Conservation (phyloP, 2,113 vertebrate genomes). For the Motacilla alba region DNA sequence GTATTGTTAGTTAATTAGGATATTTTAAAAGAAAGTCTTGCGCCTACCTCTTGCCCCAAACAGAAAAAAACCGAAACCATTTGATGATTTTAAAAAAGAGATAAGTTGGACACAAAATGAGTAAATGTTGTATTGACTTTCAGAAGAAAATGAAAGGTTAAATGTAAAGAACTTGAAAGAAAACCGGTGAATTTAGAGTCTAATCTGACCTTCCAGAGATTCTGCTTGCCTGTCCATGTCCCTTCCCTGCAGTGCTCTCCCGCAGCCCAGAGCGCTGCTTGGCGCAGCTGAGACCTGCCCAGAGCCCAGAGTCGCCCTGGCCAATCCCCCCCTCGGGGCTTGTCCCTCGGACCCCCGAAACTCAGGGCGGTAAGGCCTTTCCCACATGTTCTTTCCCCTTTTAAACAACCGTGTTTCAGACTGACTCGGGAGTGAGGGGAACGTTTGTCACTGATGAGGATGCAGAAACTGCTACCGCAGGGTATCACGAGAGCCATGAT, state of each 20-base stretch:
- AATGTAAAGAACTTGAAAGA: background rate
- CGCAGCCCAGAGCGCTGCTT: background rate
- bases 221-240: background rate
- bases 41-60: background rate
- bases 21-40: background rate
- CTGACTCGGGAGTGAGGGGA: background rate
- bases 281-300: background rate
- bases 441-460: background rate
- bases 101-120: background rate
- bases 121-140: background rate
- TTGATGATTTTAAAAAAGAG: background rate
- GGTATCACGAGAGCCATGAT: accelerated
- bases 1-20: background rate
- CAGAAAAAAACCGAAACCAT: background rate
- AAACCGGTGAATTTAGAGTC: background rate
- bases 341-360: background rate
- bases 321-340: background rate
- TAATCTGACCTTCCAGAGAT: background rate
- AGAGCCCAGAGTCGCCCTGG: background rate
- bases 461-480: background rate
- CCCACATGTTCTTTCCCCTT: background rate
- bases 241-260: background rate
- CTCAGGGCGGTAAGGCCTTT: background rate
- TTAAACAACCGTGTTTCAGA: background rate
- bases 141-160: background rate